Evolutionary conservation across 2,797 vertebrate species (phyloP).

Genomic region (Sciaenops ocellatus): DNA sequence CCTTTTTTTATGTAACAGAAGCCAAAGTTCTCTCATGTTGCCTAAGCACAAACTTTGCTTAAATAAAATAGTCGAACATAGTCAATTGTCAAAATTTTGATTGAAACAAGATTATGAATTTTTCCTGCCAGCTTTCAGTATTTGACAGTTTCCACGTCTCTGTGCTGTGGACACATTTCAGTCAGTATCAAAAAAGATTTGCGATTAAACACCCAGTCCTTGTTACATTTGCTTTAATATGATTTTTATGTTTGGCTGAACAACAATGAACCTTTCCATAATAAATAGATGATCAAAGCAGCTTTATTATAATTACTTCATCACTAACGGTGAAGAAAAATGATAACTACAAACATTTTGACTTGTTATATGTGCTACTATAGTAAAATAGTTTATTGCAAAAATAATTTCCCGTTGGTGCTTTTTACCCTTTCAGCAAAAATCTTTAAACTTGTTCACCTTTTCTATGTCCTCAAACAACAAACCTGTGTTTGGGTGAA

Average conservation of each 20-base stretch:
- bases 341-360: neutral
- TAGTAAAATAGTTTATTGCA: neutral
- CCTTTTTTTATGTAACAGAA: neutral
- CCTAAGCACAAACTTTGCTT: too few species aligned
- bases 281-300: neutral
- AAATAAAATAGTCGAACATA: neutral
- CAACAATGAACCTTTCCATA: neutral
- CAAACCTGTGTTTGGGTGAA: neutral
- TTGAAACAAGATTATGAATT: conserved; percentile 8
- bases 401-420: neutral
- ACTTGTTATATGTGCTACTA: neutral
- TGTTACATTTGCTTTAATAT: neutral
- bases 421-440: conserved; percentile 1
- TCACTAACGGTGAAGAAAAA: neutral
- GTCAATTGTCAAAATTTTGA: neutral
- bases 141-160: neutral
- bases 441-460: neutral
- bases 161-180: neutral
- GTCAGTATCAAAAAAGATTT: neutral
- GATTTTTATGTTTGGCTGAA: neutral
- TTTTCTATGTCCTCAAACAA: neutral
- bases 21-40: neutral
- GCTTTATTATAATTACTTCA: neutral
- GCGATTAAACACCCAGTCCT: neutral
- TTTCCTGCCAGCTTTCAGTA: neutral